These are phyloP conservation scores for Chalcis sispes DNA, from an alignment of 2,888 invertebrate species.

Conservation along the genomic window DNA sequence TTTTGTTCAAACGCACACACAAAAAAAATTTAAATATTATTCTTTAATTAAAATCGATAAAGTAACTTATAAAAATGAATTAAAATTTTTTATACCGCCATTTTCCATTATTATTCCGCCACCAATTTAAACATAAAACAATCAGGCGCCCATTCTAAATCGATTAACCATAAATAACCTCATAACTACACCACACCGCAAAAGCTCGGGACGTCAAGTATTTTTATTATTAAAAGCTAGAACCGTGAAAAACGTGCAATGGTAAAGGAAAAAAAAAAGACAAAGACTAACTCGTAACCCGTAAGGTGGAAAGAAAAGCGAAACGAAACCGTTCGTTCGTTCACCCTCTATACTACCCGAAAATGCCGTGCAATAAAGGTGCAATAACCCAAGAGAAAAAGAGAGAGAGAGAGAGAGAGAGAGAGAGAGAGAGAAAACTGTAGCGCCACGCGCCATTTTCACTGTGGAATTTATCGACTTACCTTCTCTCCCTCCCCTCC, in stretches of 20 bases:
- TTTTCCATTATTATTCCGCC: not conserved
- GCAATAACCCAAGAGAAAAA: constrained; percentile 29
- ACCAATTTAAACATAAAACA: constrained; percentile 19
- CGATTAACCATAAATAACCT: constrained; percentile 33
- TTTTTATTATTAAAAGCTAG: constrained; percentile 27
- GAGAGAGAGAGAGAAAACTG: not conserved
- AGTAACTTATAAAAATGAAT: no score
- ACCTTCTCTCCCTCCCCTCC: not conserved
- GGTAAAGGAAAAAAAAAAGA: not conserved
- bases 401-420: not conserved
- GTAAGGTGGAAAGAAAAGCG: no score
- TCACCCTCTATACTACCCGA: not conserved
- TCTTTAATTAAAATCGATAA: not conserved
- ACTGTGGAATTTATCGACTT: constrained; percentile 36
- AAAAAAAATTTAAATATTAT: not conserved
- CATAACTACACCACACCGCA: not conserved
- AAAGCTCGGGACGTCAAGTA: not conserved
- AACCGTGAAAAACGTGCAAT: not conserved
- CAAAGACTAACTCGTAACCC: not conserved
- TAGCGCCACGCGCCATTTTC: no score
- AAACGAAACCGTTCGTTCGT: no score
- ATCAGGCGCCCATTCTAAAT: constrained; percentile 17
- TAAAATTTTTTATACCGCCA: not conserved
- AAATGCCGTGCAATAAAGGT: constrained; percentile 10
- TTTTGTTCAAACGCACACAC: not conserved